Conservation (phyloP, 1,140 invertebrate species). For the Oryctes rhinoceros region DNA sequence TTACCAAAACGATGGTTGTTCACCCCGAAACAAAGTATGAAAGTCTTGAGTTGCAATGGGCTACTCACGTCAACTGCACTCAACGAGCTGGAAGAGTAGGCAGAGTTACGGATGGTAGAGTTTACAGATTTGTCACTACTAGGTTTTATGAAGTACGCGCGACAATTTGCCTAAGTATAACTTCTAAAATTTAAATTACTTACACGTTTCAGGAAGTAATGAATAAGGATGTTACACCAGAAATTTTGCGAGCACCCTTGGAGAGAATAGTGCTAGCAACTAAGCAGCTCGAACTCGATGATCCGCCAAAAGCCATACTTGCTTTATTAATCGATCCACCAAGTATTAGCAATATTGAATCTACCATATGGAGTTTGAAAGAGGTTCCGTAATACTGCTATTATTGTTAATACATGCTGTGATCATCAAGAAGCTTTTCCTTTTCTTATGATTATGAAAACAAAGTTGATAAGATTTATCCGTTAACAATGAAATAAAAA, state of each 20-base stretch:
- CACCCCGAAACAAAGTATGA: slow-evolving; percentile 82
- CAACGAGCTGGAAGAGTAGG: slow-evolving; percentile 93
- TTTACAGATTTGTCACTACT: slow-evolving; percentile 84
- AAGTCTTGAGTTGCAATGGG: slow-evolving; percentile 83
- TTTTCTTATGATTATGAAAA: too few relatives aligned
- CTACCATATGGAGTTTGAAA: slow-evolving; percentile 85
- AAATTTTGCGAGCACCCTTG: slow-evolving; percentile 83
- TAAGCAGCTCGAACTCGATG: slow-evolving; percentile 86
- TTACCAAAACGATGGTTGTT: slow-evolving; percentile 83
- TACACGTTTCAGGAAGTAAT: slow-evolving; percentile 40
- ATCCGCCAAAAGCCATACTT: slow-evolving; percentile 78
- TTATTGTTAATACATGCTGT: neutral
- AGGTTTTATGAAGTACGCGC: slow-evolving; percentile 70
- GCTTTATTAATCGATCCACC: slow-evolving; percentile 89
- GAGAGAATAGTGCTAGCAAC: slow-evolving; percentile 84
- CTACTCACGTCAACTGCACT: slow-evolving; percentile 86
- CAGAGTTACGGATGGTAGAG: slow-evolving; percentile 83
- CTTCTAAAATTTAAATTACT: neutral
- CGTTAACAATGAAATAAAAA: too few relatives aligned
- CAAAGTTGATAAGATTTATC: too few relatives aligned
- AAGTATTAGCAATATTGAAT: slow-evolving; percentile 79
- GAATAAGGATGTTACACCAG: slow-evolving; percentile 64
- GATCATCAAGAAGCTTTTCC: too few relatives aligned
- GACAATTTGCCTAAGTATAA: neutral
- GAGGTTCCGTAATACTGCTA: slow-evolving; percentile 68